A percentile compares a stretch with the other conserved stretches of the same genome.
phyloP scores from a whole-genome alignment of 2,113 vertebrate genomes.

The Solenodon paradoxus region DNA sequence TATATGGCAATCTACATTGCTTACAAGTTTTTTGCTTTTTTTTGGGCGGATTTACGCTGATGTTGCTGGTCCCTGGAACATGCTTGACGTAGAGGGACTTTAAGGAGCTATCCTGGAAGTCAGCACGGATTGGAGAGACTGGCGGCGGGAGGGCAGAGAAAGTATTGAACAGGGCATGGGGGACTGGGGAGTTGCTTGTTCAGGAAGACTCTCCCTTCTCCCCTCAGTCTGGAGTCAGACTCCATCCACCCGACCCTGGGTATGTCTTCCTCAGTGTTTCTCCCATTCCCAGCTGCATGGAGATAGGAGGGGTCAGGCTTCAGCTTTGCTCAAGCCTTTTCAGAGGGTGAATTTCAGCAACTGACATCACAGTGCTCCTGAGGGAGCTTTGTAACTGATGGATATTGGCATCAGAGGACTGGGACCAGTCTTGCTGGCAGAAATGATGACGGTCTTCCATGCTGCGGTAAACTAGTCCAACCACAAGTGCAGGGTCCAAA shows the following conservation, averaged over 20 bases:
- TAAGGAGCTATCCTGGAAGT: background rate
- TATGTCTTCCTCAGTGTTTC: background rate
- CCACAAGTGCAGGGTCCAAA: background rate
- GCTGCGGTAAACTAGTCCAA: background rate
- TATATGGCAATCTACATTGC: background rate
- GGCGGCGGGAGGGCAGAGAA: background rate
- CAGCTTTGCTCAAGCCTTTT: background rate
- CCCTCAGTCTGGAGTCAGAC: background rate
- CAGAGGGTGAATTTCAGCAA: background rate
- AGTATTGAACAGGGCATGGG: background rate
- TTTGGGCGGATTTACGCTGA: background rate
- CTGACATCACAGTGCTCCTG: background rate
- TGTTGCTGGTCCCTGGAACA: background rate
- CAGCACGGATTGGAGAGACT: background rate
- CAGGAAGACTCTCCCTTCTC: background rate
- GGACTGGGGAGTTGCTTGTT: accelerated
- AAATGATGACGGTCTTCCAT: background rate
- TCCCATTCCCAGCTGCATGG: background rate
- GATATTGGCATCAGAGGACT: background rate
- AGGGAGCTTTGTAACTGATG: background rate
- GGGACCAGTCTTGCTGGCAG: background rate
- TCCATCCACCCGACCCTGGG: accelerated
- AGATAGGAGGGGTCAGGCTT: background rate
- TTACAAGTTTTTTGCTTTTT: background rate
- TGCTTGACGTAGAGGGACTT: background rate